Evolutionary conservation across 2,113 vertebrate genomes (phyloP).

Genomic region (Antigone vipio): DNA sequence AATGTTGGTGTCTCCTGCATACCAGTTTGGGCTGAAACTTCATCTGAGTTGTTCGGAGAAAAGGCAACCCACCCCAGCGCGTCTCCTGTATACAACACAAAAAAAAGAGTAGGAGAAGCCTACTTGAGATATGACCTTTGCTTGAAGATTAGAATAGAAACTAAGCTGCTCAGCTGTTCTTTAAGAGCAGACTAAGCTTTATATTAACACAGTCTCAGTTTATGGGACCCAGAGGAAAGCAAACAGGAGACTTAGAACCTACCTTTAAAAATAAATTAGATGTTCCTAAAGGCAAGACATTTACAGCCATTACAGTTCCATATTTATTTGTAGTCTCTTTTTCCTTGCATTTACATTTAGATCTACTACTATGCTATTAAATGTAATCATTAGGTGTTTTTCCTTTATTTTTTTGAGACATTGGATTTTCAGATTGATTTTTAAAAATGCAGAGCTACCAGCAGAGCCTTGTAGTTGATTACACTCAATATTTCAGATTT

Average conservation of each 20-base stretch:
- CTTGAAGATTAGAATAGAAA: not conserved
- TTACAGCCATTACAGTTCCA: not conserved
- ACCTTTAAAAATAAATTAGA: constrained; percentile 30
- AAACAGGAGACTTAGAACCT: not conserved
- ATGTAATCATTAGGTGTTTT: not conserved
- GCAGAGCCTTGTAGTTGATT: not conserved
- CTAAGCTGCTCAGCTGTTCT: not conserved
- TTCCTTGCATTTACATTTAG: not conserved
- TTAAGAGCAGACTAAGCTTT: constrained; percentile 7
- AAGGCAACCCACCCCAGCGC: not conserved
- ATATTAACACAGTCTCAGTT: not conserved
- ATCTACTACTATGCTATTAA: not conserved
- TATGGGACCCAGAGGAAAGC: constrained; percentile 14
- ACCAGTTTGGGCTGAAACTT: not conserved
- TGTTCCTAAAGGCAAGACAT: constrained; percentile 20
- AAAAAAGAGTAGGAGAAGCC: not conserved
- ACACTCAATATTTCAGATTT: not conserved
- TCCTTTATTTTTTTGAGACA: not conserved
- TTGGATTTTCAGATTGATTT: not conserved
- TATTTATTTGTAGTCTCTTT: constrained; percentile 12
- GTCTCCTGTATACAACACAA: not conserved
- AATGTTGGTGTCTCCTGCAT: not conserved
- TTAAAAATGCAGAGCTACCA: not conserved
- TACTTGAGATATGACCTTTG: not conserved
- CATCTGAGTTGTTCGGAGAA: not conserved